phyloP scores from a whole-genome alignment of 2,888 invertebrate genomes.

The Merodon equestris region DNA sequence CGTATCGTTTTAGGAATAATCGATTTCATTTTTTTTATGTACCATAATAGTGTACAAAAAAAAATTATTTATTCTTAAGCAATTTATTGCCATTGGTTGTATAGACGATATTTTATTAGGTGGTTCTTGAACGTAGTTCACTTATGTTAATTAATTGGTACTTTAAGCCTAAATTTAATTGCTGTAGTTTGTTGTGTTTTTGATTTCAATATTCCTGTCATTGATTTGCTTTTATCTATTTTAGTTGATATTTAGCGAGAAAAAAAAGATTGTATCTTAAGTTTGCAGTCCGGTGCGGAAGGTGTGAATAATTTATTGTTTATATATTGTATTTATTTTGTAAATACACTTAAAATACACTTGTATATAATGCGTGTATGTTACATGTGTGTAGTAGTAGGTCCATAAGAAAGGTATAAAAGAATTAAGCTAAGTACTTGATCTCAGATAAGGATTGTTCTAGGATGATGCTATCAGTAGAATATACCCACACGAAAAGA shows the following conservation, averaged over 20 bases:
- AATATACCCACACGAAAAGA: too few species aligned
- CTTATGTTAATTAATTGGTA: constrained; percentile 24
- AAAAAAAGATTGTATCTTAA: too few species aligned
- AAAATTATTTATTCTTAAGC: constrained; percentile 3
- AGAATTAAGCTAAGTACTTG: constrained; percentile 33
- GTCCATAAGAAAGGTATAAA: constrained; percentile 63
- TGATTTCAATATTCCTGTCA: constrained; percentile 24
- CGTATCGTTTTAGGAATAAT: constrained; percentile 11
- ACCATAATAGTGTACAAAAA: too few species aligned
- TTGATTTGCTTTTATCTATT: constrained; percentile 5
- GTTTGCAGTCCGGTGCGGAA: constrained; percentile 18
- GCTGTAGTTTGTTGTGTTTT: constrained; percentile 26
- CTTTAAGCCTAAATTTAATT: constrained; percentile 8
- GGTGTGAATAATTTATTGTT: constrained; percentile 14
- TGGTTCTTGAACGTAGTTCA: constrained; percentile 4
- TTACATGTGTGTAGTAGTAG: constrained; percentile 6
- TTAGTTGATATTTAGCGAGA: background rate
- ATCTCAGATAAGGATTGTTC: constrained; percentile 27
- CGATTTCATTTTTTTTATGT: too few species aligned
- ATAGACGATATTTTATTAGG: constrained; percentile 25
- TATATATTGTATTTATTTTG: constrained; percentile 1
- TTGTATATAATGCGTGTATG: constrained; percentile 33
- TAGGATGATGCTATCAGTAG: background rate
- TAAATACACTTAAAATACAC: constrained; percentile 11
- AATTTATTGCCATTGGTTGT: constrained; percentile 17